Conservation (phyloP, 1,140 invertebrate genomes). For the Micrasema longulum region DNA sequence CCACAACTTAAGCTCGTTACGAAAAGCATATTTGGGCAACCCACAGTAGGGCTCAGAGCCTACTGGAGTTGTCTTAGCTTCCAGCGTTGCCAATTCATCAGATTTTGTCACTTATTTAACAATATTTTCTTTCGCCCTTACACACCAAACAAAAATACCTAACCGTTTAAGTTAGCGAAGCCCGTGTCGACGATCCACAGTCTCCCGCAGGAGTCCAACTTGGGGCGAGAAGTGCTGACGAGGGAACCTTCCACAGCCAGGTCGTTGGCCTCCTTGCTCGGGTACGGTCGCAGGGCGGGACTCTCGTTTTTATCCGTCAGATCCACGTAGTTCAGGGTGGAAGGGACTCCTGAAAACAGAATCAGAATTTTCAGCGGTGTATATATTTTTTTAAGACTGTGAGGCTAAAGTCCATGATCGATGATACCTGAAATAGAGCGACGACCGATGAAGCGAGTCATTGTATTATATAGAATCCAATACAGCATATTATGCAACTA, state of each 20-base stretch:
- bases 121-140: neutral
- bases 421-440: too few relatives aligned
- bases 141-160: neutral
- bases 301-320: constrained; percentile 62
- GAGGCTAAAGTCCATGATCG: too few relatives aligned
- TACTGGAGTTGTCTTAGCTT: too few relatives aligned
- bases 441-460: too few relatives aligned
- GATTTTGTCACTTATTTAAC: neutral
- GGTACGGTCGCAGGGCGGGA: constrained; percentile 74
- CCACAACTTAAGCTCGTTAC: too few relatives aligned
- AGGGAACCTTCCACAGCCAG: constrained; percentile 58
- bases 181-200: constrained; percentile 82
- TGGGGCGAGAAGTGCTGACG: constrained; percentile 75
- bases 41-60: too few relatives aligned
- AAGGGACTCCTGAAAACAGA: constrained; percentile 73
- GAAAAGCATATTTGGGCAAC: too few relatives aligned
- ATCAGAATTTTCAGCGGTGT: too few relatives aligned
- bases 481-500: too few relatives aligned
- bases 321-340: constrained; percentile 75
- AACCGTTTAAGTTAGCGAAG: constrained; percentile 66
- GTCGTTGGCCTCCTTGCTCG: constrained; percentile 68
- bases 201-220: constrained; percentile 74
- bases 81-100: too few relatives aligned
- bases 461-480: too few relatives aligned
- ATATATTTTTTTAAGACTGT: too few relatives aligned